Conservation (phyloP, 2,113 vertebrate species). For the Odocoileus hemionus region DNA sequence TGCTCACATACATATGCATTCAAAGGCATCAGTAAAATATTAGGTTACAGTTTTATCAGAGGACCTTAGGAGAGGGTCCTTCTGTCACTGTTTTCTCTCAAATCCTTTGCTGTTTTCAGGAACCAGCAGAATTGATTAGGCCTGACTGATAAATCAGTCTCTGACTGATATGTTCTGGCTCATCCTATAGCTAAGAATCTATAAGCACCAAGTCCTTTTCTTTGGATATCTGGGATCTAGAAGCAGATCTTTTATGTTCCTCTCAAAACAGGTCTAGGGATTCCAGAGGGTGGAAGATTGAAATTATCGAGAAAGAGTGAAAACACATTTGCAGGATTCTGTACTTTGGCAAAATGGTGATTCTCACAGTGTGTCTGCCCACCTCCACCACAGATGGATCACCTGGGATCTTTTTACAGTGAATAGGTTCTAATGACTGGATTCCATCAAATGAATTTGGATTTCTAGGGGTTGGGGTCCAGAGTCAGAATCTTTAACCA, state of each 20-base stretch:
- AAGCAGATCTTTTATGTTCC: neutral
- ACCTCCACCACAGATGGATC: neutral
- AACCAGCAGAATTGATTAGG: neutral
- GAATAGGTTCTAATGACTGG: neutral
- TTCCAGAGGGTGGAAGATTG: neutral
- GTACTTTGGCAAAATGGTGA: neutral
- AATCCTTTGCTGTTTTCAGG: neutral
- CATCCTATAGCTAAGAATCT: neutral
- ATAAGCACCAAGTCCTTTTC: neutral
- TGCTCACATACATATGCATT: neutral
- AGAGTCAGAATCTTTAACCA: neutral
- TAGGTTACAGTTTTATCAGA: neutral
- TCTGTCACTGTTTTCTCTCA: neutral
- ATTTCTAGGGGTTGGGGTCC: neutral
- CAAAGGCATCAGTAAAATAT: neutral
- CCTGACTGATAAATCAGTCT: neutral
- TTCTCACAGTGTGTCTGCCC: neutral
- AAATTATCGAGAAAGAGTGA: neutral
- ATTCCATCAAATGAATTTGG: neutral
- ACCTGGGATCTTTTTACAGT: neutral
- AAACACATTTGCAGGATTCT: neutral
- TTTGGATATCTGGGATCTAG: neutral
- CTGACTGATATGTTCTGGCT: neutral
- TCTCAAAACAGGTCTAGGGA: neutral
- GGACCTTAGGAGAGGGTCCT: neutral